Evolutionary conservation across 2,113 vertebrate genomes (phyloP), one percentile per base, ranked within the genome.

Genomic region (Pao palembangensis): DNA sequence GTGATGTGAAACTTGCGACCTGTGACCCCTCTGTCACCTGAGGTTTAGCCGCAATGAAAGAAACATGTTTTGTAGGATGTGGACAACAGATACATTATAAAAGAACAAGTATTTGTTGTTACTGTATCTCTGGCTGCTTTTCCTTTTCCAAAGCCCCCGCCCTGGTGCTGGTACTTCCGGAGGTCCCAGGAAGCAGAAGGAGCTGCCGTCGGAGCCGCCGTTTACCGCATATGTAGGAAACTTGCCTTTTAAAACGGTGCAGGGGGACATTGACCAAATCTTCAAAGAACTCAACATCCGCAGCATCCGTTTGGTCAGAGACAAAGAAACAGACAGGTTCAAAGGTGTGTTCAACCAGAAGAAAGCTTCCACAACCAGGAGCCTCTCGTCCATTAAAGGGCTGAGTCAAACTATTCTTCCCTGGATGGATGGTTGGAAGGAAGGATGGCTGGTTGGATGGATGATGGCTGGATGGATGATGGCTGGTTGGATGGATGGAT

Each of bases 311-410:
- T 90, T 99, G 88, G 97, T 99, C 88, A 83, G 96, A 89, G 97
- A 99, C 92, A 98, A 98, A 92, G 97, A 99, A 75, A 98, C 97
- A 69, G 97, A 99, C 89, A 98, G 97, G 89, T 99, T 99, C 84
- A 99, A 99, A 95, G 97, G 97, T 98, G 67, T 81, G 90, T 47
- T 47, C 44, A 8, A 17, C 3, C 11, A 47, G n/a, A 47, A 46
- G 6, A 46, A 17, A 46, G 17, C 7, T 2, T 46, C 11, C 10
- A 11, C 4, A 31, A 31, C 10, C 34, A 11, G 11, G 34, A 38
- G 34, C 34, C 34, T 11, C 34, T 38, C 34, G 1, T 12, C 34
- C 34, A 12, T 38, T 38, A 11, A 38, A 38, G 34, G 34, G 28
- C 28, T 8, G 11, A 38, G 34, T 38, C 1, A 38, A 38, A 11